Conservation (phyloP, 64 coral and sea anemone genomes). For the Acropora tenuis region DNA sequence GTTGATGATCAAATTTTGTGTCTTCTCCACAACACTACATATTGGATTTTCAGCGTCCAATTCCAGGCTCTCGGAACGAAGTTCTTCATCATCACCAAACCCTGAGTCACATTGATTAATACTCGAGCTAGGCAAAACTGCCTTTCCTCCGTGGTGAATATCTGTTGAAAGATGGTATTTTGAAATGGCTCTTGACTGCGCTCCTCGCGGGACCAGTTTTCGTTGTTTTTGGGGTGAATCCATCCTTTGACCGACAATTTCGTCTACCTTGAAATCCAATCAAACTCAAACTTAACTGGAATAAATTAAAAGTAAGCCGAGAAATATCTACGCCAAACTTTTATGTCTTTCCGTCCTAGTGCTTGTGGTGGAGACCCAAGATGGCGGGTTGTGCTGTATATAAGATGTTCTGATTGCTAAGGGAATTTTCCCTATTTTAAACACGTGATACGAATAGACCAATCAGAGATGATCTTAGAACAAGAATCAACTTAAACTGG, state of each 20-base stretch:
- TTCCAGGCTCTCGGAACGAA: constrained; percentile 40
- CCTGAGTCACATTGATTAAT: constrained; percentile 79
- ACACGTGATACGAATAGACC: constrained; percentile 30
- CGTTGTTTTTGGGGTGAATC: background rate
- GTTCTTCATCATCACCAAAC: constrained; percentile 70
- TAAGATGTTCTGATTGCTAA: background rate
- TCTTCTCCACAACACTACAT: constrained; percentile 8
- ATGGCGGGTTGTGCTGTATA: constrained; percentile 59
- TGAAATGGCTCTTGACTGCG: background rate
- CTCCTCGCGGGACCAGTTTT: constrained; percentile 50
- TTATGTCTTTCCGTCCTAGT: background rate
- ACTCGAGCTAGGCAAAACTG: background rate
- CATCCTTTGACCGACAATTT: background rate
- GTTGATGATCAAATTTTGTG: constrained; percentile 34
- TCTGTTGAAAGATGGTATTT: background rate
- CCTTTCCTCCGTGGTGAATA: background rate
- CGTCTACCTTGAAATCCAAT: background rate
- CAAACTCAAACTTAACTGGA: background rate
- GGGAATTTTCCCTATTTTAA: constrained; percentile 64
- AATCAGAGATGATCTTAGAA: constrained; percentile 55
- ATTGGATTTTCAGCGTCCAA: background rate
- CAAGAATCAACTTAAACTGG: too few relatives aligned
- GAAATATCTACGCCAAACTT: background rate
- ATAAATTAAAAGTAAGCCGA: background rate
- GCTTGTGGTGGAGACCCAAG: constrained; percentile 8